These are phyloP conservation scores for Aphidoletes aphidimyza DNA, from an alignment of 2,888 invertebrate species.

Conservation along the genomic window DNA sequence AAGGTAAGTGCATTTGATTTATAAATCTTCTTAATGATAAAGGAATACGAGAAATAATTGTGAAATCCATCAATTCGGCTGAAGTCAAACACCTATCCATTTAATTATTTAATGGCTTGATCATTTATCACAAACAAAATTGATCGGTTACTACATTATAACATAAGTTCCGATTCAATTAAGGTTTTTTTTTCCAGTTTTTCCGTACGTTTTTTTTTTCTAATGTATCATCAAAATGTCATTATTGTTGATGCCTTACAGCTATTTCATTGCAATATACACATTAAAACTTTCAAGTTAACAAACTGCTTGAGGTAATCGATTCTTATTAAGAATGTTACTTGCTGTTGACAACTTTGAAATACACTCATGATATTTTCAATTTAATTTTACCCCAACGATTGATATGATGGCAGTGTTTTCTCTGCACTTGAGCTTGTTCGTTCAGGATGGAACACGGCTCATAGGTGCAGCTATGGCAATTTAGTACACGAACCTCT, in stretches of 20 bases:
- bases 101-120: too few species aligned
- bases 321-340: slow-evolving; percentile 37
- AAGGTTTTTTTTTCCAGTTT: background rate
- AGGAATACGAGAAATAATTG: too few species aligned
- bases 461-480: too few species aligned
- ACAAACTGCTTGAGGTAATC: background rate
- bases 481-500: background rate
- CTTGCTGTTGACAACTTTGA: slow-evolving; percentile 47
- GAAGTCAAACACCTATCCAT: background rate
- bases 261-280: background rate
- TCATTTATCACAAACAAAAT: too few species aligned
- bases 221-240: background rate
- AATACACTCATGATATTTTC: slow-evolving; percentile 30
- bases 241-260: background rate
- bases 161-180: too few species aligned
- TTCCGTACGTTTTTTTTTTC: background rate
- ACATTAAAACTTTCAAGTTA: background rate
- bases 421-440: background rate
- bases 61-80: background rate
- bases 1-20: slow-evolving; percentile 51
- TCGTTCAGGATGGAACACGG: background rate
- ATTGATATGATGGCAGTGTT: background rate
- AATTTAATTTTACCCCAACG: slow-evolving; percentile 5
- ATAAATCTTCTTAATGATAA: too few species aligned
- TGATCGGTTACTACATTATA: too few species aligned